A percentile compares a stretch with the other conserved stretches of the same genome.
These are phyloP conservation scores for Charadrius vociferus DNA, from an alignment of 2,113 vertebrate species.

Conservation along the genomic window DNA sequence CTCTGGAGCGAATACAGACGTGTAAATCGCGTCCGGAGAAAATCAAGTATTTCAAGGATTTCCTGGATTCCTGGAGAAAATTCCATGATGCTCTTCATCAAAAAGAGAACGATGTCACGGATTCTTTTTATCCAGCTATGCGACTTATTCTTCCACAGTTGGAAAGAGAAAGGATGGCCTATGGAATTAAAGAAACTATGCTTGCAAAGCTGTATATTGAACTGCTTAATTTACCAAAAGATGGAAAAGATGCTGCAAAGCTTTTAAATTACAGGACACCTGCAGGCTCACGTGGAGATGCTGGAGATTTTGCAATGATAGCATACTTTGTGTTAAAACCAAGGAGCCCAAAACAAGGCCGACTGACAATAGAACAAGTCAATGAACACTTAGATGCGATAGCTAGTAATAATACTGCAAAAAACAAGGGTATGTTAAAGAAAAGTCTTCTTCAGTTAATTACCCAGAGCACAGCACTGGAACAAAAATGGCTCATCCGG, in stretches of 20 bases:
- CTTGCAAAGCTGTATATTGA: slow-evolving; percentile 96
- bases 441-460: slow-evolving; percentile 91
- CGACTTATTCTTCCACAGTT: slow-evolving; percentile 91
- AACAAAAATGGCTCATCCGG: slow-evolving; percentile 97
- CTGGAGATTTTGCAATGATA: slow-evolving; percentile 91
- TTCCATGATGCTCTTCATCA: slow-evolving; percentile 92
- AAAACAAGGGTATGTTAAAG: slow-evolving; percentile 86
- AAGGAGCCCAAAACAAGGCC: slow-evolving; percentile 84
- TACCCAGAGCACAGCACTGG: slow-evolving; percentile 89
- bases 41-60: slow-evolving; percentile 83
- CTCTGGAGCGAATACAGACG: slow-evolving; percentile 90
- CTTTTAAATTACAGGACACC: slow-evolving; percentile 92
- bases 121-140: slow-evolving; percentile 97
- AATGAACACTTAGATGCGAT: slow-evolving; percentile 90
- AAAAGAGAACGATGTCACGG: slow-evolving; percentile 79
- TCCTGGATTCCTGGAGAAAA: slow-evolving; percentile 91
- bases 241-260: slow-evolving; percentile 90
- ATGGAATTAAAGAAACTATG: slow-evolving; percentile 97
- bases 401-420: slow-evolving; percentile 84
- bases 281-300: slow-evolving; percentile 80
- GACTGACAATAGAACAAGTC: slow-evolving; percentile 87
- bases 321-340: slow-evolving; percentile 95
- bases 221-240: slow-evolving; percentile 88
- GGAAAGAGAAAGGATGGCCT: slow-evolving; percentile 94
- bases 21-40: slow-evolving; percentile 88